Conservation (phyloP, 2,113 vertebrate genomes). For the Propithecus coquereli region DNA sequence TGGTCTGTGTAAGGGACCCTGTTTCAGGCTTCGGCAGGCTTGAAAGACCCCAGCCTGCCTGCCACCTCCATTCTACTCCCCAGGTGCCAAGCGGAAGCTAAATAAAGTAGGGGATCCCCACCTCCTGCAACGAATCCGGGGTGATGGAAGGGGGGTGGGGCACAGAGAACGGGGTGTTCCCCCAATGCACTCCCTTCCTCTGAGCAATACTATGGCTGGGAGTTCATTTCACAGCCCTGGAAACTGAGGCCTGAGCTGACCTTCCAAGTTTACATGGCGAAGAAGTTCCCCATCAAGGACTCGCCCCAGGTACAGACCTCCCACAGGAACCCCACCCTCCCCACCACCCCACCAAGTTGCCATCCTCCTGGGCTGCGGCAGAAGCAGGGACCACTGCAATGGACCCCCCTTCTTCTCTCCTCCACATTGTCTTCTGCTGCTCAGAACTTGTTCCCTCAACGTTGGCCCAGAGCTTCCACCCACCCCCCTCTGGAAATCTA, state of each 20-base stretch:
- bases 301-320: accelerated
- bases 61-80: neutral
- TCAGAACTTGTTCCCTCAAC: neutral
- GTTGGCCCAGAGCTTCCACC: neutral
- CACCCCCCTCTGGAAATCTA: neutral
- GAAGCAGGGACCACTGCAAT: neutral
- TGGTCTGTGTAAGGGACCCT: neutral
- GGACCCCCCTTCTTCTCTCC: neutral
- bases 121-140: neutral
- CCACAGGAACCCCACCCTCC: neutral
- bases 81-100: neutral
- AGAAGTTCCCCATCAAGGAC: neutral
- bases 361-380: neutral
- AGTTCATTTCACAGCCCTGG: neutral
- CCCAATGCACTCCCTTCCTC: too few species aligned
- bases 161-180: neutral
- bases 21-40: neutral
- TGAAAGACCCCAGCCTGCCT: neutral
- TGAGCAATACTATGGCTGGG: accelerated
- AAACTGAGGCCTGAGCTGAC: neutral
- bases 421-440: neutral
- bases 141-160: neutral
- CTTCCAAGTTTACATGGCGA: accelerated
- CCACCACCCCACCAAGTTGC: accelerated
- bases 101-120: neutral